Percentiles rank a stretch among this genome's conserved stretches.
Conservation (phyloP, 2,797 vertebrate species). For the Sphenopsis melanotis region DNA sequence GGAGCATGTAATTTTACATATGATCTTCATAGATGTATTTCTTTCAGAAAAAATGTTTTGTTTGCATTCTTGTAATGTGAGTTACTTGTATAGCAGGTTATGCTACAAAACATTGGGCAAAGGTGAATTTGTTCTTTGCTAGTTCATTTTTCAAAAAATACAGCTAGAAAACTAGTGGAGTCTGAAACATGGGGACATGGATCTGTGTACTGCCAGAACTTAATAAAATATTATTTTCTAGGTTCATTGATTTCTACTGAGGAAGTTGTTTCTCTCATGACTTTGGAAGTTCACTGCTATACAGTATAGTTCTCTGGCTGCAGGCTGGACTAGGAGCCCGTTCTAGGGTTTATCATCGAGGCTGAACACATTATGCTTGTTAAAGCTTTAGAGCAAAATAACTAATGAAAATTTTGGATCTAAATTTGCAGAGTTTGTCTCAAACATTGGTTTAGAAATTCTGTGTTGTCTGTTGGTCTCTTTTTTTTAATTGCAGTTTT, state of each 20-base stretch:
- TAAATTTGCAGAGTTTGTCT: not conserved
- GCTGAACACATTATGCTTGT: not conserved
- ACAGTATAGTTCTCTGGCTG: not conserved
- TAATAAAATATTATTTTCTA: not conserved
- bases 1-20: not conserved
- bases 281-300: not conserved
- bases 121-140: rapidly evolving
- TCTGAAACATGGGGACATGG: not conserved
- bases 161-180: not conserved
- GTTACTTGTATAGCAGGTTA: not conserved
- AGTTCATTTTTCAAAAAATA: not conserved
- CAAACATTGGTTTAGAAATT: not conserved
- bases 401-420: not conserved
- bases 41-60: not conserved
- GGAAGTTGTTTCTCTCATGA: not conserved
- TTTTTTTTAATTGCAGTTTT: not conserved
- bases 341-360: not conserved
- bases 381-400: not conserved
- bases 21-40: not conserved
- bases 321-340: not conserved
- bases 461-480: not conserved
- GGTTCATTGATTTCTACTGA: not conserved
- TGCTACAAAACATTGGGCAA: not conserved
- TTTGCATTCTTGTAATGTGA: not conserved
- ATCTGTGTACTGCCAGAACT: not conserved